Evolutionary conservation across 2,888 invertebrate species (phyloP).

Genomic region (Coronaproctus castanopsis): DNA sequence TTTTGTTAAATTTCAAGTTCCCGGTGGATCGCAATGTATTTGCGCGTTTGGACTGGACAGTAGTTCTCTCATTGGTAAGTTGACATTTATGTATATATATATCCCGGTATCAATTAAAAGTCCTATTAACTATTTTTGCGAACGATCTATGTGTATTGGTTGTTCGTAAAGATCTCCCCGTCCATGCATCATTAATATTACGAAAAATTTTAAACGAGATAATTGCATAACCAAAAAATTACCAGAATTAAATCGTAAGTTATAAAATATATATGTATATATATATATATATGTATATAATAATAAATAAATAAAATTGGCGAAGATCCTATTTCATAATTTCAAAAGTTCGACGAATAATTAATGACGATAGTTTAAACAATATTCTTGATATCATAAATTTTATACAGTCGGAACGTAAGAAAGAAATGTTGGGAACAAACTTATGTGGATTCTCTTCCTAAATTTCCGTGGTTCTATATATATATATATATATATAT

Average conservation of each 20-base stretch:
- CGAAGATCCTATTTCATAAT: too few relatives aligned
- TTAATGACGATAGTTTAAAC: too few relatives aligned
- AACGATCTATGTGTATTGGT: not conserved
- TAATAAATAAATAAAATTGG: too few relatives aligned
- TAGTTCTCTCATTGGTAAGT: conserved; percentile 83
- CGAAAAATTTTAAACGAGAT: not conserved
- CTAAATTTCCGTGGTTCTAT: too few relatives aligned
- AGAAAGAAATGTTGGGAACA: too few relatives aligned
- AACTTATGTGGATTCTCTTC: too few relatives aligned
- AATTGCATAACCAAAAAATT: not conserved
- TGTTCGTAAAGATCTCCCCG: not conserved
- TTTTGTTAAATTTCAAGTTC: conserved; percentile 90
- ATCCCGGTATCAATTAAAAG: too few relatives aligned
- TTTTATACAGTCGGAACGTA: too few relatives aligned
- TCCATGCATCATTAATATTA: not conserved
- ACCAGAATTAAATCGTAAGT: not conserved
- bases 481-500: too few relatives aligned
- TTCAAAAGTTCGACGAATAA: too few relatives aligned
- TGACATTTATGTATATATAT: not conserved
- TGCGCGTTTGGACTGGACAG: conserved; percentile 90
- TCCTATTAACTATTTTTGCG: not conserved
- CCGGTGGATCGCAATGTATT: conserved; percentile 83
- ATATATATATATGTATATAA: too few relatives aligned
- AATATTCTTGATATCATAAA: too few relatives aligned
- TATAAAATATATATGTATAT: not conserved